Evolutionary conservation across 2,113 vertebrate genomes (phyloP).

Genomic region (Saguinus imperator): DNA sequence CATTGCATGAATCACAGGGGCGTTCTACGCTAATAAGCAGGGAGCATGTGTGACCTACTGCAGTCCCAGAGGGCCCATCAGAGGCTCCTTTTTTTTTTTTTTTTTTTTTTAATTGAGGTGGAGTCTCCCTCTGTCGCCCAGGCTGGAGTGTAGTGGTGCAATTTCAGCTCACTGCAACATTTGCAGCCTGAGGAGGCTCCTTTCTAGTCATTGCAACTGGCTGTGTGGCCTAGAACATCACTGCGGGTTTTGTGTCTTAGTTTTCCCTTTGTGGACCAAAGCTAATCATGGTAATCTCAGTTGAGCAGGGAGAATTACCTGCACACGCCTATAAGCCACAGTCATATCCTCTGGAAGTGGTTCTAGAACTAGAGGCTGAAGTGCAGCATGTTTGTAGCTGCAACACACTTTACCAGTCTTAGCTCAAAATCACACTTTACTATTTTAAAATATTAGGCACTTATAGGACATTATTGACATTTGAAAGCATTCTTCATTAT

Average conservation of each 20-base stretch:
- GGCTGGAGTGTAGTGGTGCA: no score
- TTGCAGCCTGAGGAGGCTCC: no score
- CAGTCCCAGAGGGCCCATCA: not conserved
- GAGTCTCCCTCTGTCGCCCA: no score
- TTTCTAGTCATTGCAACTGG: not conserved
- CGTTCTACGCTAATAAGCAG: conserved; percentile 48
- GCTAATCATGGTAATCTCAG: conserved; percentile 50
- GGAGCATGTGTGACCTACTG: conserved; percentile 34
- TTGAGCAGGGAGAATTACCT: conserved; percentile 40
- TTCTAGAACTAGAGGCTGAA: not conserved
- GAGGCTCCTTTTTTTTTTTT: not conserved
- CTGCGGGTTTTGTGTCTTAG: conserved; percentile 42
- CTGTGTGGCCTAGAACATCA: not conserved
- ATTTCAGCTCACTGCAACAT: no score
- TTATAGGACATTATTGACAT: not conserved
- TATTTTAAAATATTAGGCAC: conserved; percentile 17
- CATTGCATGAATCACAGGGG: conserved; percentile 56
- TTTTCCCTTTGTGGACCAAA: conserved; percentile 52
- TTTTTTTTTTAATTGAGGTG: no score
- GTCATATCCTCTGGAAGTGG: not conserved
- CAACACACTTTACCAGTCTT: not conserved
- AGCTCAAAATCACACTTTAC: conserved; percentile 29
- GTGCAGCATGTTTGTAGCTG: not conserved
- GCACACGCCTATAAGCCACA: not conserved
- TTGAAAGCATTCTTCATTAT: not conserved